Evolutionary conservation across 2,113 vertebrate species (phyloP).

Genomic region (Noctilio leporinus): DNA sequence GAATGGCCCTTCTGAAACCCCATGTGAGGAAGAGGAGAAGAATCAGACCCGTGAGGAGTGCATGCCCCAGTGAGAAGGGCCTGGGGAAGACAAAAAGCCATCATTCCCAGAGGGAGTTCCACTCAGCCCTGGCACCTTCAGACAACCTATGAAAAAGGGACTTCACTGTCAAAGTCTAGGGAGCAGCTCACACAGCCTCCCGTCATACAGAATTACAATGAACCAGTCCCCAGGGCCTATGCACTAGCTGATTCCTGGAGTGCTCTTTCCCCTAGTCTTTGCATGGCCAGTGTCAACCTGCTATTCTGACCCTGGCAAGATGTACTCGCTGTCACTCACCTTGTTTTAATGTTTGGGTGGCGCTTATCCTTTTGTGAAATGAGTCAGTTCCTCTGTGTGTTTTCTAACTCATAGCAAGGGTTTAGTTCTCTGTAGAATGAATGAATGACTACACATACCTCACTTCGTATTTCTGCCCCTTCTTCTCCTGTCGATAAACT

Average conservation of each 20-base stretch:
- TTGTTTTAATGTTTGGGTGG: background rate
- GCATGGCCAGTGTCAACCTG: background rate
- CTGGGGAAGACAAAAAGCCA: too few relatives aligned
- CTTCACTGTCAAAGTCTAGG: background rate
- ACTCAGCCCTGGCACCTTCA: background rate
- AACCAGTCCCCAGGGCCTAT: background rate
- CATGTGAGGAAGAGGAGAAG: background rate
- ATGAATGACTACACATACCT: background rate
- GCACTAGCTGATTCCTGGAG: background rate
- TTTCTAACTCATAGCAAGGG: background rate
- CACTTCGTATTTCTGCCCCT: background rate
- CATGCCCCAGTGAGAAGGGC: too few relatives aligned
- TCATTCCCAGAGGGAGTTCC: background rate
- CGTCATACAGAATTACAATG: accelerated
- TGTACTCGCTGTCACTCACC: background rate
- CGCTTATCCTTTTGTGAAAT: background rate
- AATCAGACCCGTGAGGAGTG: background rate
- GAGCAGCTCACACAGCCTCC: background rate
- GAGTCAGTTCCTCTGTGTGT: background rate
- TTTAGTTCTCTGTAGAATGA: background rate
- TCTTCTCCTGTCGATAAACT: background rate
- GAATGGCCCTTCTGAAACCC: background rate
- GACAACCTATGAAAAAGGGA: background rate
- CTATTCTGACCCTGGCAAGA: background rate
- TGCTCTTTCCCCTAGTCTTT: accelerated